Evolutionary conservation across 2,113 vertebrate species (phyloP), one percentile per base, ranked within the genome.

Genomic region (Charina bottae): DNA sequence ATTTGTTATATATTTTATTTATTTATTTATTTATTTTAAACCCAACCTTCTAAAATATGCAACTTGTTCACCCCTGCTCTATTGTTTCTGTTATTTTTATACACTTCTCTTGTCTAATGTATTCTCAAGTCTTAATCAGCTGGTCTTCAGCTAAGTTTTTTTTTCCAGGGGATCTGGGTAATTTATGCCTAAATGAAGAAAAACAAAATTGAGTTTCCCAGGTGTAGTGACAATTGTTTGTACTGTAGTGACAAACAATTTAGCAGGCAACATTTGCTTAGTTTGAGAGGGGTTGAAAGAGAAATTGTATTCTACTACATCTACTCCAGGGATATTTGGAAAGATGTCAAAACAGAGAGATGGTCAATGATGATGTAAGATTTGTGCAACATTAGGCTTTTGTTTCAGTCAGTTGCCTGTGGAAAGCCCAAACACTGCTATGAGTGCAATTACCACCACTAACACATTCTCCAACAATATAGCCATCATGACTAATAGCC

Each of bases 111-210:
- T 78, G 7, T 78, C 37, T 78, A 78, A 78, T 21, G 17, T 78
- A 2, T 19, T 78, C 2, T 37, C n/a, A 17, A 42, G 33, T 78
- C 33, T 78, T 78, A n/a, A 42, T 15, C 33, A 78, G 37, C 37
- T 78, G 33, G 72, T 78, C 72, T 42, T 78, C 19, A 78, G 72
- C 33, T 42, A 78, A 42, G 33, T 0, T 42, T 78, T 78, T 42
- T 19, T 78, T 9, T 3, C 72, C 21, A n/a, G 7, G 7, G 72
- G 33, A 78, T 42, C 72, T 78, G 33, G 2, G 7, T 78, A 78
- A 78, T 78, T 78, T 78, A 78, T 78, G 72, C 72, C 72, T 37
- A 37, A 78, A 78, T 78, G 72, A 78, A 78, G 72, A 78, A 78
- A 78, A 78, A 42, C 33, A 78, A 21, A 78, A 78, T 33, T 10